phyloP scores from a whole-genome alignment of 1,140 invertebrate species.

The Eurytemora carolleeae region DNA sequence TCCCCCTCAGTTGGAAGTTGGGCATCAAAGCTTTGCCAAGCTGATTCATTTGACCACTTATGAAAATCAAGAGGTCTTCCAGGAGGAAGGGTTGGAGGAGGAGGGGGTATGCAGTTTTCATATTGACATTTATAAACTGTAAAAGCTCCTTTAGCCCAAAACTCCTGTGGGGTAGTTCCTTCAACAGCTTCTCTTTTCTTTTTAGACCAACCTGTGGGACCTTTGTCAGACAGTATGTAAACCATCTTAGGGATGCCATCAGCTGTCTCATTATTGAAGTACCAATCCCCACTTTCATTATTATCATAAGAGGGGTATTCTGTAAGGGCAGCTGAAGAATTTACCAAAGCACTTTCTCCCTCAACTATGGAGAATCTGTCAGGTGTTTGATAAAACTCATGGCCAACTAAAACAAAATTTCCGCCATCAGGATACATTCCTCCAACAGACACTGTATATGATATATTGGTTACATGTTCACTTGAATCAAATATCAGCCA shows the following conservation, averaged over 20 bases:
- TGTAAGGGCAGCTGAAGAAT: constrained; percentile 10
- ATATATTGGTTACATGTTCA: not conserved
- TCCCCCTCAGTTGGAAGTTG: constrained; percentile 3
- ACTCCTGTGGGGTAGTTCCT: not conserved
- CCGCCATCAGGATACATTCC: not conserved
- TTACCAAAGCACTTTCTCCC: constrained; percentile 9
- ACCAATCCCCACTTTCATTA: constrained; percentile 4
- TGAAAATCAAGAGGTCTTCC: constrained; percentile 4
- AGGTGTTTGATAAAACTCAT: constrained; percentile 9
- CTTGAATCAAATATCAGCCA: constrained; percentile 1
- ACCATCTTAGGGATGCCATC: too few species aligned
- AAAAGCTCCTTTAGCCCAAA: not conserved
- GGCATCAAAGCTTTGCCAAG: constrained; percentile 5
- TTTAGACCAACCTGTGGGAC: too few species aligned
- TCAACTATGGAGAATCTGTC: not conserved
- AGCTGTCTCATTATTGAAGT: not conserved
- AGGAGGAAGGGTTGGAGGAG: constrained; percentile 14
- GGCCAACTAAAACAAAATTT: constrained; percentile 13
- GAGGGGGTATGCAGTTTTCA: constrained; percentile 15
- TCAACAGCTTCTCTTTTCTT: too few species aligned
- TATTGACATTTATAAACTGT: constrained; percentile 14
- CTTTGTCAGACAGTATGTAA: not conserved
- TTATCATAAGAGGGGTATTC: constrained; percentile 2
- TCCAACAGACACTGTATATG: not conserved
- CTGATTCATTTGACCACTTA: constrained; percentile 15